Conservation (phyloP, 2,797 vertebrate species). For the Tachyglossus aculeatus region DNA sequence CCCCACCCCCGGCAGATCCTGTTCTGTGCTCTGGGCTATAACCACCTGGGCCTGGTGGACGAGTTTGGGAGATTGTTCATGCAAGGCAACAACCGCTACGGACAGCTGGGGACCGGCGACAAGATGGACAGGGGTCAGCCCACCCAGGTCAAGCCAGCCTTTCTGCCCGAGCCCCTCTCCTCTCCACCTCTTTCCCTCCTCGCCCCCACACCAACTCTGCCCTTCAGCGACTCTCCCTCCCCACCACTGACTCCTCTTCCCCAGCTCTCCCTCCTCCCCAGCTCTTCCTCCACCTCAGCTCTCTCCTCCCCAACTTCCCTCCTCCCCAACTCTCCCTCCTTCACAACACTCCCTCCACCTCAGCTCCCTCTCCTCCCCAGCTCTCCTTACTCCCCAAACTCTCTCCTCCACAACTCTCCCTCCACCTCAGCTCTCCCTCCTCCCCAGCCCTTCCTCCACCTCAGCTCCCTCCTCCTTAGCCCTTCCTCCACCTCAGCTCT, state of each 20-base stretch:
- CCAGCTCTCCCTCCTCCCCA: too few species aligned
- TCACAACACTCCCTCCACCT: too few species aligned
- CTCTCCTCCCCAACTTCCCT: not conserved
- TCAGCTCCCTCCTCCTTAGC: not conserved
- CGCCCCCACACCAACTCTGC: not conserved
- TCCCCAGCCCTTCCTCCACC: too few species aligned
- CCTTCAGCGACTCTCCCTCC: not conserved
- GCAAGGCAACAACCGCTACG: slow-evolving; percentile 76
- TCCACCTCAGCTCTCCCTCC: not conserved
- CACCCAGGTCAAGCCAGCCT: slow-evolving; percentile 55
- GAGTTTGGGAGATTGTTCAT: slow-evolving; percentile 75
- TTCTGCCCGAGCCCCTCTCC: not conserved
- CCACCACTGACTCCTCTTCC: not conserved
- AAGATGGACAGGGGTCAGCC: slow-evolving; percentile 75
- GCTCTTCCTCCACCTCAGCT: too few species aligned
- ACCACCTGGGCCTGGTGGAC: slow-evolving; percentile 72
- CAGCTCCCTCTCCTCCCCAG: not conserved
- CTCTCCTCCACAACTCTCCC: not conserved
- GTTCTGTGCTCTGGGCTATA: slow-evolving; percentile 71
- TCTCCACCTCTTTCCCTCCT: not conserved
- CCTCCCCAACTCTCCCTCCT: not conserved
- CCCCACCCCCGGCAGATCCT: slow-evolving; percentile 52
- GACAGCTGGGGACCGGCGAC: slow-evolving; percentile 77
- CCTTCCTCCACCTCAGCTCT: not conserved
- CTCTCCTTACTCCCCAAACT: not conserved